phyloP scores from a whole-genome alignment of 2,113 vertebrate genomes.

The Pseudonaja textilis region DNA sequence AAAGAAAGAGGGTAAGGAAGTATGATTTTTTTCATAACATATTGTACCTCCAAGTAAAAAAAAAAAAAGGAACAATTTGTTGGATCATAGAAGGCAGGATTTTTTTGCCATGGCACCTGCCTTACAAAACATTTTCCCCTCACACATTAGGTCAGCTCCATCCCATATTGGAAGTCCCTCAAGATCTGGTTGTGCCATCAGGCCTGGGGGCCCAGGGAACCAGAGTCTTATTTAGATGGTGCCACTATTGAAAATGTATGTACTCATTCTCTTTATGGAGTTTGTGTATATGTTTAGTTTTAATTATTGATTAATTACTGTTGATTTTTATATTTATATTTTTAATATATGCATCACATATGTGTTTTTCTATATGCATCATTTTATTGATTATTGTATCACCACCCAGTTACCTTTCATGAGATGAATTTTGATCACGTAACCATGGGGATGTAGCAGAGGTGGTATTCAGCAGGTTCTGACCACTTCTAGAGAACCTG shows the following conservation, averaged over 20 bases:
- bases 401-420: not conserved
- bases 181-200: not conserved
- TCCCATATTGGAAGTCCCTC: not conserved
- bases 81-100: not conserved
- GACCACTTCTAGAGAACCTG: too few species aligned
- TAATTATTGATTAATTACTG: not conserved
- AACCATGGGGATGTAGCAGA: not conserved
- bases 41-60: not conserved
- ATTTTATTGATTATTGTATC: not conserved
- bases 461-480: too few species aligned
- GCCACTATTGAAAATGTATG: not conserved
- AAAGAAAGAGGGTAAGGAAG: not conserved
- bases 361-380: not conserved
- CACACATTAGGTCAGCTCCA: not conserved
- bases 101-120: not conserved
- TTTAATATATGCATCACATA: not conserved
- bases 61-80: not conserved
- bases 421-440: not conserved
- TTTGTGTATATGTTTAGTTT: not conserved
- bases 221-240: not conserved
- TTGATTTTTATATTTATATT: not conserved
- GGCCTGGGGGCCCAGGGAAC: not conserved
- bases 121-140: not conserved
- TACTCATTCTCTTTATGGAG: not conserved
- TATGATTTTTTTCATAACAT: not conserved